phyloP scores from a whole-genome alignment of 2,797 vertebrate species.

The Manis crassicaudata region DNA sequence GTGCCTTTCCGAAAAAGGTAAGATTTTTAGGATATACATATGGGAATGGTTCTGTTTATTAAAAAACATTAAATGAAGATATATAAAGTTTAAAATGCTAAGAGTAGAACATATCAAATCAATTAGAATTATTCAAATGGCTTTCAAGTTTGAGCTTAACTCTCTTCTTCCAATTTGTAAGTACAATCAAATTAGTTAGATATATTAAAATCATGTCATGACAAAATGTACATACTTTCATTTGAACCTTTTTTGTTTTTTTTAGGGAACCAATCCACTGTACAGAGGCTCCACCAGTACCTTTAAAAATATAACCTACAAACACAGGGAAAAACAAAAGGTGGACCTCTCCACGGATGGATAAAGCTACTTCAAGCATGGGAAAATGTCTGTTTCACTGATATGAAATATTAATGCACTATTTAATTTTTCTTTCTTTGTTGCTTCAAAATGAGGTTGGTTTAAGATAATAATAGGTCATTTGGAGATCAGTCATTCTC shows the following conservation, averaged over 20 bases:
- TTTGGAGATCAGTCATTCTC: slow-evolving; percentile 59
- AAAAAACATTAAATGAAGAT: not conserved
- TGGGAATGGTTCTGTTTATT: not conserved
- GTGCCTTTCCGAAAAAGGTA: slow-evolving; percentile 5
- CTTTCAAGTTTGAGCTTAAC: slow-evolving; percentile 6
- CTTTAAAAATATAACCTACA: slow-evolving; percentile 98
- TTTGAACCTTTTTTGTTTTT: not conserved
- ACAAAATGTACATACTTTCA: slow-evolving; percentile 38
- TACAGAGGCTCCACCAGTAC: slow-evolving; percentile 97
- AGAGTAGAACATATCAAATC: not conserved
- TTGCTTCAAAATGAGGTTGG: slow-evolving; percentile 68
- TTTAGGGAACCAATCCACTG: slow-evolving; percentile 96
- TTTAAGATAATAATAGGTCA: slow-evolving; percentile 75
- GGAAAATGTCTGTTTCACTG: slow-evolving; percentile 63
- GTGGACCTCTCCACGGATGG: slow-evolving; percentile 80
- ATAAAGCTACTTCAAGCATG: slow-evolving; percentile 51
- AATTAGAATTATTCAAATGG: slow-evolving; percentile 47
- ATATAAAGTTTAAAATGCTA: not conserved
- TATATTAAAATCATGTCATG: slow-evolving; percentile 31
- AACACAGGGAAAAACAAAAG: slow-evolving; percentile 89
- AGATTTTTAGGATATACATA: slow-evolving; percentile 2
- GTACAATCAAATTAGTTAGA: not conserved
- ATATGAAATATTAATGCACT: slow-evolving; percentile 66
- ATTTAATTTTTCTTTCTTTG: slow-evolving; percentile 69
- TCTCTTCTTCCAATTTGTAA: not conserved